These are phyloP conservation scores for Phylloscopus whistleri DNA, from an alignment of 2,113 vertebrate genomes.

Conservation along the genomic window DNA sequence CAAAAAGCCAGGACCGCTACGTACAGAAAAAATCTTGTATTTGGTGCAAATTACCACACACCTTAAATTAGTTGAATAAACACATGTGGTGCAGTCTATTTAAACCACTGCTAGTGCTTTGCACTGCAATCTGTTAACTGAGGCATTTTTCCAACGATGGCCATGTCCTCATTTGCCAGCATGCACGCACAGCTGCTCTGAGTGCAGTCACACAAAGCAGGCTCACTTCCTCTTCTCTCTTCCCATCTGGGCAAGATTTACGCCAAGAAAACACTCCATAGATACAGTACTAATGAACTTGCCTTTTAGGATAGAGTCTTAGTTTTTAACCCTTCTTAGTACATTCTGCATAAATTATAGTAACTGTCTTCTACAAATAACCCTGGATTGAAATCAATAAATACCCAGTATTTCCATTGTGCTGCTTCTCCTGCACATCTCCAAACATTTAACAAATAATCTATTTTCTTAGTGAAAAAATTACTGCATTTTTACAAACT, in stretches of 20 bases:
- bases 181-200: background rate
- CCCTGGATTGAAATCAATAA: background rate
- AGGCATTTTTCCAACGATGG: background rate
- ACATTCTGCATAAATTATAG: background rate
- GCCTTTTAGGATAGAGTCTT: background rate
- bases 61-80: background rate
- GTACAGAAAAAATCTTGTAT: background rate
- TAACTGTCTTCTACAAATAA: background rate
- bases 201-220: background rate
- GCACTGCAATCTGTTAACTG: background rate
- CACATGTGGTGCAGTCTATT: background rate
- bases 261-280: background rate
- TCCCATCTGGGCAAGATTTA: constrained; percentile 1
- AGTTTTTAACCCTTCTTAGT: background rate
- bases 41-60: background rate
- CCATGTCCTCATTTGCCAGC: background rate
- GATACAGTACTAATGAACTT: background rate
- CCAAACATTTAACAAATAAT: background rate
- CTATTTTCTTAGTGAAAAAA: background rate
- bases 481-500: background rate
- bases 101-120: background rate
- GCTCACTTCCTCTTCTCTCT: background rate
- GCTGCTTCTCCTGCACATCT: background rate
- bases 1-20: background rate
- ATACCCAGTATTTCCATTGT: background rate